Evolutionary conservation across 64 coral and sea anemone species (phyloP).

Genomic region (Montipora foliosa): DNA sequence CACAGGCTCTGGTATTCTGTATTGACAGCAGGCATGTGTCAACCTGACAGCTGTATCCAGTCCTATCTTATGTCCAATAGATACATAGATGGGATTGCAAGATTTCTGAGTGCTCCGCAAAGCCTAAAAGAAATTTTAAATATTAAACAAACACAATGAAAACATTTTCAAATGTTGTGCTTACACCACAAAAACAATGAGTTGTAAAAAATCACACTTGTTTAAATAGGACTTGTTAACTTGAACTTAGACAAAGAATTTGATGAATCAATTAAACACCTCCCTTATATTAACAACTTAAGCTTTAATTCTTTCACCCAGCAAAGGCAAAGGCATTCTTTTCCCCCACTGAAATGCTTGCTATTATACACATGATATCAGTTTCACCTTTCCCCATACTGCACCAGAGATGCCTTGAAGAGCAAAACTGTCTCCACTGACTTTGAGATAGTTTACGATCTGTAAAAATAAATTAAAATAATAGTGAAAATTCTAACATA

Average conservation of each 20-base stretch:
- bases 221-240: too few relatives aligned
- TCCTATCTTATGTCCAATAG: conserved; percentile 81
- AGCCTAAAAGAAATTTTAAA: conserved; percentile 29
- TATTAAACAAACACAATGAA: neutral
- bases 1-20: conserved; percentile 81
- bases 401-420: conserved; percentile 63
- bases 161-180: too few relatives aligned
- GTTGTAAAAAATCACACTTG: too few relatives aligned
- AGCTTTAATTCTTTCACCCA: too few relatives aligned
- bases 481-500: neutral
- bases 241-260: too few relatives aligned
- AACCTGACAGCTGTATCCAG: conserved; percentile 77
- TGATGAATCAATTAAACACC: too few relatives aligned
- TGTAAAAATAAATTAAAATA: conserved; percentile 22
- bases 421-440: conserved; percentile 71
- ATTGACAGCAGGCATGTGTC: conserved; percentile 60
- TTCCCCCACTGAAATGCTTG: too few relatives aligned
- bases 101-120: conserved; percentile 67
- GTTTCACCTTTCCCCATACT: conserved; percentile 77
- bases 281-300: too few relatives aligned
- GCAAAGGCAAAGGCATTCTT: too few relatives aligned
- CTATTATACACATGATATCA: neutral
- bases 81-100: conserved; percentile 88
- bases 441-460: conserved; percentile 63
- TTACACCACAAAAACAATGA: too few relatives aligned